Conservation (phyloP, 2,888 invertebrate species). For the Alsophila aescularia region DNA sequence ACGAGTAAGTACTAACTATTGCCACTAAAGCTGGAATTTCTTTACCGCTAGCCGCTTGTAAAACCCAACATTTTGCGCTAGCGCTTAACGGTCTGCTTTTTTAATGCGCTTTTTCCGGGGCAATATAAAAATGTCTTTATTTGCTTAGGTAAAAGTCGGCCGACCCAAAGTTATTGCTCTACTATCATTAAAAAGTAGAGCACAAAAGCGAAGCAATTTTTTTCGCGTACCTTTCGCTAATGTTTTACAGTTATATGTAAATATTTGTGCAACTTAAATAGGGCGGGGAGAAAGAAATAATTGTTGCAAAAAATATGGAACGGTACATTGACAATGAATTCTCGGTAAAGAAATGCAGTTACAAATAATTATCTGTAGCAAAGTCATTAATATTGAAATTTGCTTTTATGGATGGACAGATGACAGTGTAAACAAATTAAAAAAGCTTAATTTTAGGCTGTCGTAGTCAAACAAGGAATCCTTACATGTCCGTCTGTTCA, state of each 20-base stretch:
- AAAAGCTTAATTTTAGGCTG: too few species aligned
- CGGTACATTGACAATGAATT: conserved; percentile 49
- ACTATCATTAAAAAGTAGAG: conserved; percentile 77
- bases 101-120: conserved; percentile 41
- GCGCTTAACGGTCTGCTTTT: conserved; percentile 51
- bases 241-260: conserved; percentile 59
- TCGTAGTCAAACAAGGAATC: too few species aligned
- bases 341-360: conserved; percentile 54
- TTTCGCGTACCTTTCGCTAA: conserved; percentile 55
- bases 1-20: conserved; percentile 18
- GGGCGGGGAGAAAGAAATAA: conserved; percentile 49
- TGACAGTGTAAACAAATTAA: not conserved
- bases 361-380: conserved; percentile 44
- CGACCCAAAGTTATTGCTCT: conserved; percentile 57
- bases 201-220: conserved; percentile 67
- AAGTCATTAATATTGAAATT: conserved; percentile 36
- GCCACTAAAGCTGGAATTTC: conserved; percentile 26
- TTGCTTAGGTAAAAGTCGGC: conserved; percentile 62
- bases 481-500: too few species aligned
- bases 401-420: conserved; percentile 1
- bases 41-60: conserved; percentile 16
- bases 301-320: conserved; percentile 55
- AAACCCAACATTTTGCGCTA: conserved; percentile 36
- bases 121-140: conserved; percentile 74
- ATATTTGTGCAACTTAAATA: conserved; percentile 61